A percentile compares a stretch with the other conserved stretches of the same genome.
Evolutionary conservation across 2,797 vertebrate genomes (phyloP).

Genomic region (Schizopygopsis pylzovi): DNA sequence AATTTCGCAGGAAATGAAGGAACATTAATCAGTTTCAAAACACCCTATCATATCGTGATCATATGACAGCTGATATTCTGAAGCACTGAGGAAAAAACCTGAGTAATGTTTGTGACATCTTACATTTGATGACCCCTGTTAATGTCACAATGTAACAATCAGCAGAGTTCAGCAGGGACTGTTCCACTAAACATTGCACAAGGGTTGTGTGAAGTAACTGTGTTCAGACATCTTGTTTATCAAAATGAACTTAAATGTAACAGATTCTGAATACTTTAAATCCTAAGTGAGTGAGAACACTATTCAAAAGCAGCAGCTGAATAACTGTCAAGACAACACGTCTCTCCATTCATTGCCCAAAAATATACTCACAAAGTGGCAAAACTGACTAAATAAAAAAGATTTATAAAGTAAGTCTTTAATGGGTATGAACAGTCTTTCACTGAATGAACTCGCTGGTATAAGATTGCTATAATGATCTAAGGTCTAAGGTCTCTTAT

Average conservation of each 20-base stretch:
- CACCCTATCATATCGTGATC: conserved; percentile 43
- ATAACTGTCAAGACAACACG: not conserved
- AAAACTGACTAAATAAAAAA: no score
- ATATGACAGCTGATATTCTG: conserved; percentile 24
- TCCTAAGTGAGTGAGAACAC: not conserved
- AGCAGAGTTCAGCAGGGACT: conserved; percentile 8
- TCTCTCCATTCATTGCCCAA: not conserved
- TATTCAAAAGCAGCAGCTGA: not conserved
- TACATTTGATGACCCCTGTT: conserved; percentile 7
- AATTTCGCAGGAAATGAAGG: conserved; percentile 20
- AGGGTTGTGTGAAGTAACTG: conserved; percentile 26
- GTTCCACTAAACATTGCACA: conserved; percentile 20
- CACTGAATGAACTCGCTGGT: not conserved
- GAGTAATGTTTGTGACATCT: not conserved
- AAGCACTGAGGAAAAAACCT: not conserved
- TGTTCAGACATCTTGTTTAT: conserved; percentile 27
- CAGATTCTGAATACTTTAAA: not conserved
- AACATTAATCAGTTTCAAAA: conserved; percentile 43
- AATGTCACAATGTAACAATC: conserved; percentile 27
- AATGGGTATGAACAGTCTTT: not conserved
- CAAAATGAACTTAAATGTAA: not conserved
- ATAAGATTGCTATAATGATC: not conserved
- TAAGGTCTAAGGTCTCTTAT: not conserved
- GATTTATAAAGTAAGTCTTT: not conserved
- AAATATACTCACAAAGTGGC: not conserved